These are phyloP conservation scores for Erebia ligea DNA, from an alignment of 2,888 invertebrate genomes.

Conservation along the genomic window DNA sequence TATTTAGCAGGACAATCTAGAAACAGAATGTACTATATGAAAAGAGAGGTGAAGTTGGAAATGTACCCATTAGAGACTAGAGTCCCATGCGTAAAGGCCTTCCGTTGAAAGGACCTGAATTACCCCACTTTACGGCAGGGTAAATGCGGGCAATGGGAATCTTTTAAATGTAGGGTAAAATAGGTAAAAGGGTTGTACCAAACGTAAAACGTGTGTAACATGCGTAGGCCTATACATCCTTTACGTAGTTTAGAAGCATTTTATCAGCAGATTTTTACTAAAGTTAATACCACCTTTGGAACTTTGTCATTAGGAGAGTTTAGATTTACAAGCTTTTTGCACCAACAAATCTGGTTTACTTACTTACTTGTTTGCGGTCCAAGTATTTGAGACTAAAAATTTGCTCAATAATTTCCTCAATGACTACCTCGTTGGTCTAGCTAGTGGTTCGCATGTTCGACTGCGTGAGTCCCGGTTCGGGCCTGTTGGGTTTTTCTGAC, in stretches of 20 bases:
- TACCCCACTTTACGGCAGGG: constrained; percentile 32
- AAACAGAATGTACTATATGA: constrained; percentile 15
- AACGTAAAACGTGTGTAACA: constrained; percentile 13
- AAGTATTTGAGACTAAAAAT: too few relatives aligned
- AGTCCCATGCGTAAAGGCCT: constrained; percentile 31
- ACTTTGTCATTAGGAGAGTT: neutral
- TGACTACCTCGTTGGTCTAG: too few relatives aligned
- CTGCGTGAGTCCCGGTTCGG: too few relatives aligned
- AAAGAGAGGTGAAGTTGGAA: constrained; percentile 27
- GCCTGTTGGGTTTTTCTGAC: too few relatives aligned
- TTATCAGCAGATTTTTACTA: neutral
- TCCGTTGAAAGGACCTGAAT: constrained; percentile 37
- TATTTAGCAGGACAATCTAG: constrained; percentile 17
- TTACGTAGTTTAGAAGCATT: constrained; percentile 10
- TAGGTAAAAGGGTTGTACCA: constrained; percentile 2
- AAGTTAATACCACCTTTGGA: neutral
- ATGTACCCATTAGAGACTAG: constrained; percentile 31
- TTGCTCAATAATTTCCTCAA: too few relatives aligned
- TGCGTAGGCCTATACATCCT: constrained; percentile 3
- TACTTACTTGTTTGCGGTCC: too few relatives aligned
- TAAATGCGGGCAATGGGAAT: constrained; percentile 26
- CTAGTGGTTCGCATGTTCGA: too few relatives aligned
- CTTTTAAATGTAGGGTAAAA: constrained; percentile 31
- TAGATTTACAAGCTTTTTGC: too few relatives aligned
- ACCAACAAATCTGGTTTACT: too few relatives aligned